phyloP scores from a whole-genome alignment of 2,113 vertebrate genomes.

The Cavia aperea region DNA sequence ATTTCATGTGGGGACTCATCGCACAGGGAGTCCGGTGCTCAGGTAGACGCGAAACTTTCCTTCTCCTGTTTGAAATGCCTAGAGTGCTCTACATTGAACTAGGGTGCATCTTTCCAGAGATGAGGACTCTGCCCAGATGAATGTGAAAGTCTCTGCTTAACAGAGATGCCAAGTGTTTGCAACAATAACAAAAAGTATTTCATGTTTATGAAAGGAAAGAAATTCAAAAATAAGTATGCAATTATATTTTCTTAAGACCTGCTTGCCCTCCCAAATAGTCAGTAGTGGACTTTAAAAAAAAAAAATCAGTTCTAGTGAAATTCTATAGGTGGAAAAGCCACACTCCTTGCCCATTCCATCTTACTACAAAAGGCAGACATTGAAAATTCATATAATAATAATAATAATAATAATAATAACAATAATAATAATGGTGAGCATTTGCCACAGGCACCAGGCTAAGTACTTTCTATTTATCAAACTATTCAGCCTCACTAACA shows the following conservation, averaged over 20 bases:
- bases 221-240: background rate
- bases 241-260: background rate
- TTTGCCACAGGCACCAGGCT: background rate
- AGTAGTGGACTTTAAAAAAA: conserved; percentile 3
- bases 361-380: background rate
- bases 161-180: background rate
- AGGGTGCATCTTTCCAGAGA: background rate
- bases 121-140: background rate
- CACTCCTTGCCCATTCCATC: background rate
- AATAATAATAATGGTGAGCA: background rate
- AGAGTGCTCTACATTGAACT: background rate
- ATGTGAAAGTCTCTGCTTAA: background rate
- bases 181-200: background rate
- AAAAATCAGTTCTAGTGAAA: background rate
- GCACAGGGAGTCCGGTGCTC: conserved; percentile 97
- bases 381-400: background rate
- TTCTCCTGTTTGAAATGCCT: background rate
- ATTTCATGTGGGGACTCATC: conserved; percentile 99
- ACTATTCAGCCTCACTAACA: background rate
- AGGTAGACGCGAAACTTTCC: conserved; percentile 77
- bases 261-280: background rate
- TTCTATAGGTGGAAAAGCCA: background rate
- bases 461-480: background rate
- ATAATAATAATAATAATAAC: background rate
- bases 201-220: background rate